These are phyloP conservation scores for Philonicus albiceps DNA, from an alignment of 2,888 invertebrate genomes.

Conservation along the genomic window DNA sequence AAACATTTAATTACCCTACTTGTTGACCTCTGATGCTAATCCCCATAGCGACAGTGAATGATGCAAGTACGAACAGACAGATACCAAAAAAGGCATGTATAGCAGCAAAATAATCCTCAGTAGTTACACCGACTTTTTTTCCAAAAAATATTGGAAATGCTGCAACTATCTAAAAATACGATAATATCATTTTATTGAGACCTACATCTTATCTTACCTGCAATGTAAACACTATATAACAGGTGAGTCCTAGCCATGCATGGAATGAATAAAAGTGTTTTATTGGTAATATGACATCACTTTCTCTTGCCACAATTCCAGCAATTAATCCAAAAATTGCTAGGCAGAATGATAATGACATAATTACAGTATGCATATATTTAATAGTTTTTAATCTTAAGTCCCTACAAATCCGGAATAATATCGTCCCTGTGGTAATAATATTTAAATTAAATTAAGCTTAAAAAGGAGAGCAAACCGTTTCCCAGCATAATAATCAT, in stretches of 20 bases:
- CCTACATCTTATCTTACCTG: neutral
- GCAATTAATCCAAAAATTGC: neutral
- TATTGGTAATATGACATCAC: neutral
- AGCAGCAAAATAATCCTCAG: neutral
- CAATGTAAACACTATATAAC: neutral
- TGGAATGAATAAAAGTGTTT: neutral
- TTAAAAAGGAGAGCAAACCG: neutral
- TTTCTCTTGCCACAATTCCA: neutral
- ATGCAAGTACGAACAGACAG: neutral
- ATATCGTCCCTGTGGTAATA: neutral
- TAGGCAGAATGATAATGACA: neutral
- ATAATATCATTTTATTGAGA: neutral
- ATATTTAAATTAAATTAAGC: neutral
- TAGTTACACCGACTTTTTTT: neutral
- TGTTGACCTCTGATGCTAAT: neutral
- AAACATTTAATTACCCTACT: neutral
- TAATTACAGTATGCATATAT: neutral
- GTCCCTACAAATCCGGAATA: neutral
- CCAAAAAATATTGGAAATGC: neutral
- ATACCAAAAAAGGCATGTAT: neutral
- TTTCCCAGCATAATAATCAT: neutral
- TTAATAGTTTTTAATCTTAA: neutral
- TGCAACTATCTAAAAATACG: neutral
- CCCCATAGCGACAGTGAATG: neutral
- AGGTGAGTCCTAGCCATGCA: neutral